phyloP scores from a whole-genome alignment of 2,797 vertebrate species.

The Loris lydekkerianus region DNA sequence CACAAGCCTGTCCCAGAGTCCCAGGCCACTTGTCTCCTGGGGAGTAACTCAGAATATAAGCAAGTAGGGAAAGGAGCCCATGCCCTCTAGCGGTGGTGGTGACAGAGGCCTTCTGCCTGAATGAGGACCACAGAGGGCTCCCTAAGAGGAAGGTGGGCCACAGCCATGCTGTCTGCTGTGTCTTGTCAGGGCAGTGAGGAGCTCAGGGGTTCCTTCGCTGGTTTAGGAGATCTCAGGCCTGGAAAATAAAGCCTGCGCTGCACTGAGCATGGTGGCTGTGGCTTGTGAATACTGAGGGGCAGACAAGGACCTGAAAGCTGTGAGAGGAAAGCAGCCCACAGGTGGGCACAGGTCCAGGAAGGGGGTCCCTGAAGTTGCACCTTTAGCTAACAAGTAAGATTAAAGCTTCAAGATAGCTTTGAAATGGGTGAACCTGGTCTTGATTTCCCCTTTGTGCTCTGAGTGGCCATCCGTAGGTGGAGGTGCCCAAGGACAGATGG shows the following conservation, averaged over 20 bases:
- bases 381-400: neutral
- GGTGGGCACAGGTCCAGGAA: neutral
- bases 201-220: neutral
- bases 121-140: neutral
- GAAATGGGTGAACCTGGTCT: neutral
- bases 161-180: neutral
- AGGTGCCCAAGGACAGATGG: neutral
- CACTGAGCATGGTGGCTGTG: neutral
- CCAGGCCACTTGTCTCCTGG: neutral
- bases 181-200: neutral
- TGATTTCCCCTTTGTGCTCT: accelerated
- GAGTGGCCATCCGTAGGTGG: neutral
- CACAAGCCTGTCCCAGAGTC: neutral
- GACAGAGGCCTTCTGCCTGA: neutral
- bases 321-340: neutral
- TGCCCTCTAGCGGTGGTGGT: neutral
- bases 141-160: neutral
- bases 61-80: neutral
- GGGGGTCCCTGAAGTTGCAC: neutral
- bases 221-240: neutral
- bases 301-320: neutral
- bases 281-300: neutral
- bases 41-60: neutral
- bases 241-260: neutral
- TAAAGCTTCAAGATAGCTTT: neutral